phyloP scores from a whole-genome alignment of 2,113 vertebrate genomes.

The Electrona antarctica region DNA sequence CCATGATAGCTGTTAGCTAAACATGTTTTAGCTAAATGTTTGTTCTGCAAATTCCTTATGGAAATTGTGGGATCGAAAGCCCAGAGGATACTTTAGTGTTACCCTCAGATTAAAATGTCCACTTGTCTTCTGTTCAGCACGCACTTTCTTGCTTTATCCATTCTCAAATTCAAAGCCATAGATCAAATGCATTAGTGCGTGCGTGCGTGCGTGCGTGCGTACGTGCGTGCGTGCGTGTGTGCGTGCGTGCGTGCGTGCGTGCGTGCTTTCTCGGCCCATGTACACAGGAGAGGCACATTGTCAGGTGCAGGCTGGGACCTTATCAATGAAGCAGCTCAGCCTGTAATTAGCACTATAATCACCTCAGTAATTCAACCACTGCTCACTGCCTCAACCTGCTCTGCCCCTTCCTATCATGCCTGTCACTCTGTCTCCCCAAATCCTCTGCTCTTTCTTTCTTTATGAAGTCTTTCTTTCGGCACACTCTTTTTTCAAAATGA shows the following conservation, averaged over 20 bases:
- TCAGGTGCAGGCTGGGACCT: constrained; percentile 80
- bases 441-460: constrained; percentile 9
- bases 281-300: constrained; percentile 66
- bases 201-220: background rate
- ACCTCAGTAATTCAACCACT: constrained; percentile 80
- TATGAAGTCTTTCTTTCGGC: background rate
- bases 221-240: constrained; percentile 18
- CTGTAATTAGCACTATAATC: constrained; percentile 86
- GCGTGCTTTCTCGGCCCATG: constrained; percentile 12
- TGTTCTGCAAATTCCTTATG: too few relatives aligned
- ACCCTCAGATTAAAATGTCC: too few relatives aligned
- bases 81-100: too few relatives aligned
- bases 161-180: constrained; percentile 4
- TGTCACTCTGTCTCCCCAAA: background rate
- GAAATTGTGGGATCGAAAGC: too few relatives aligned
- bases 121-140: too few relatives aligned
- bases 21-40: too few relatives aligned
- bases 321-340: constrained; percentile 81
- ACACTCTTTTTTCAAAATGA: constrained; percentile 19
- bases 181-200: background rate
- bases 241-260: constrained; percentile 1
- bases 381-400: constrained; percentile 70
- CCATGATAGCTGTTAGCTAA: too few relatives aligned
- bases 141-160: background rate
- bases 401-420: constrained; percentile 17